Evolutionary conservation across 2,113 vertebrate genomes (phyloP), one percentile per base, ranked within the genome.

Genomic region (Epinephelus lanceolatus): DNA sequence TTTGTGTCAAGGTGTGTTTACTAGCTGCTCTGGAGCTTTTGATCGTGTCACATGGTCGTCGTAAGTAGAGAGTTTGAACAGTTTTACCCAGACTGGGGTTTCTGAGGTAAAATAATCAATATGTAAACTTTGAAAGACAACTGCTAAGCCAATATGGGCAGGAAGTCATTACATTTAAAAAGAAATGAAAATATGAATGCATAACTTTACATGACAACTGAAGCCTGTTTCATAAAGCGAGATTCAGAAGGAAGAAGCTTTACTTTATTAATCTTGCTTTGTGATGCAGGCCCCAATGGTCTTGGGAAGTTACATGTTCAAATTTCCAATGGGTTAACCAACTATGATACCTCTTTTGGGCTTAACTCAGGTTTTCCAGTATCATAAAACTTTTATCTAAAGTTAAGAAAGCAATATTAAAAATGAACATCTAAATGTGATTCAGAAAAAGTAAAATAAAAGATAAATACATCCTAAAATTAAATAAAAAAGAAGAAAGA

Each of bases 1-100:
- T 1, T 3, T 4, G 3, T 30, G 1, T 27, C 42, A 47, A 7
- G 21, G 55, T 47, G 17, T 0, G 0, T 47, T 27, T 14, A 21
- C 19, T 12, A 27, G 40, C 53, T 45, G 2, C 18, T 42, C 13
- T 57, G 14, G 14, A 25, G 14, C 14, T 42, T 56, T 25, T 0
- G 2, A 49, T 45, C 42, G 49, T 72, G 21, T 52, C 10, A 12
- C 66, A 51, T 12, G 66, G 5, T 52, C 66, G 12, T 52, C 27
- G 2, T 52, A 18, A 52, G 5, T 18, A 25, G 21, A 12, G 12
- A 42, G n/a, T 66, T 47, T 66, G 13, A 3, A n/a, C 11, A 12
- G 40, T 6, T 23, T 17, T 45, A 12, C 42, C 2, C 9, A 12
- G 25, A 0, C 33, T 9, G 37, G 19, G n/a, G 40, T 65, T 52